Percentiles rank a stretch among this genome's conserved stretches.
phyloP scores from a whole-genome alignment of 2,888 invertebrate species.

The Drosophila paranaensis region DNA sequence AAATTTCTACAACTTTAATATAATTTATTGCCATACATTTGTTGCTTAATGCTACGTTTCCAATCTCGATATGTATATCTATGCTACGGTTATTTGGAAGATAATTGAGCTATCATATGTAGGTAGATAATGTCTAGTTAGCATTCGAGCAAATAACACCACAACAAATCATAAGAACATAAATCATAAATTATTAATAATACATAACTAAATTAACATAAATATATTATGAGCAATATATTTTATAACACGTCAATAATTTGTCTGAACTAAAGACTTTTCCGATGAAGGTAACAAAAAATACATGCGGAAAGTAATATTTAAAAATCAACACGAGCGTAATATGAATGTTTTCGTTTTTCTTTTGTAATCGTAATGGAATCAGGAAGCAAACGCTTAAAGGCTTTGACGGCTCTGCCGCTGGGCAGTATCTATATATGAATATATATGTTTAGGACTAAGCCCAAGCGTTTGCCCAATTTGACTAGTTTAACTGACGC shows the following conservation, averaged over 20 bases:
- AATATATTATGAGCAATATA: conserved; percentile 41
- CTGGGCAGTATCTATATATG: conserved; percentile 43
- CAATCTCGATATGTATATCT: conserved; percentile 71
- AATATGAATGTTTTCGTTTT: conserved; percentile 52
- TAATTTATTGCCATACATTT: conserved; percentile 68
- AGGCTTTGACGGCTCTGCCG: conserved; percentile 39
- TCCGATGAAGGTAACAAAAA: conserved; percentile 60
- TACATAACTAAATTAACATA: conserved; percentile 45
- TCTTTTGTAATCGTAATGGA: conserved; percentile 66
- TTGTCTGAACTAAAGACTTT: conserved; percentile 8
- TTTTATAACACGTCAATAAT: conserved; percentile 16
- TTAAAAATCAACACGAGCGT: conserved; percentile 77
- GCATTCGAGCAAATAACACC: conserved; percentile 57
- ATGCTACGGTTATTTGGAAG: conserved; percentile 70
- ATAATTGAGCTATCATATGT: conserved; percentile 67
- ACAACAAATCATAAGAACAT: conserved; percentile 55
- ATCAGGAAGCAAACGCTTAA: conserved; percentile 63
- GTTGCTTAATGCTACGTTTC: conserved; percentile 62
- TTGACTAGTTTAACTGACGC: conserved; percentile 68
- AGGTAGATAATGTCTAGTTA: conserved; percentile 59
- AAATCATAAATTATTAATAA: conserved; percentile 35
- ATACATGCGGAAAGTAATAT: conserved; percentile 80
- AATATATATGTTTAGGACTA: conserved; percentile 15
- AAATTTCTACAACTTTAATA: conserved; percentile 53
- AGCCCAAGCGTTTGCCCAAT: conserved; percentile 53